phyloP scores from a whole-genome alignment of 2,888 invertebrate species.

The Polietes domitor region DNA sequence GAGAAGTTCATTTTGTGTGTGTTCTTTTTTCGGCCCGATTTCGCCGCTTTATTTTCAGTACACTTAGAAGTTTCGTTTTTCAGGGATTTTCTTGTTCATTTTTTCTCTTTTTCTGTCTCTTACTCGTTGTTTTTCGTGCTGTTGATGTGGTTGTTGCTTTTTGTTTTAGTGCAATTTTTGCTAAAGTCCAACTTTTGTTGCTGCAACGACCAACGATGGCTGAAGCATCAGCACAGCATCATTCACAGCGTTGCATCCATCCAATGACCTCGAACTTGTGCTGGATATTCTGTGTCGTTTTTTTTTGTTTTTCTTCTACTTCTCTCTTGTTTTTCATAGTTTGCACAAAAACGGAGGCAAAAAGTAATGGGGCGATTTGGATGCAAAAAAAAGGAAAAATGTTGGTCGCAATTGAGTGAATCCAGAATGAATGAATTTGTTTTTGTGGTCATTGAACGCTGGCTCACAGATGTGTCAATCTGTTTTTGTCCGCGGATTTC shows the following conservation, averaged over 20 bases:
- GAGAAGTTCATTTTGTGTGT: not conserved
- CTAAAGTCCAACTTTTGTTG: not conserved
- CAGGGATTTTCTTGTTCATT: too few relatives aligned
- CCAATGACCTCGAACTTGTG: constrained; percentile 77
- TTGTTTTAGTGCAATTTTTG: not conserved
- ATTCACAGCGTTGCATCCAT: constrained; percentile 58
- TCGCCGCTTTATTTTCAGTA: not conserved
- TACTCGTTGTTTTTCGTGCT: too few relatives aligned
- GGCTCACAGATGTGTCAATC: constrained; percentile 3
- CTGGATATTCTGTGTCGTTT: constrained; percentile 63
- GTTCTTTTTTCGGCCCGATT: not conserved
- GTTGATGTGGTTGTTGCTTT: not conserved
- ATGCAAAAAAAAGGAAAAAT: too few relatives aligned
- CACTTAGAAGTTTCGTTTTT: not conserved
- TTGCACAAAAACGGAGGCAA: not conserved
- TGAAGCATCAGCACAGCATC: not conserved
- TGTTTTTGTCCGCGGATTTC: too few relatives aligned
- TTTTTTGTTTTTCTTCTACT: not conserved
- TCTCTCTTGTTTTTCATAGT: not conserved
- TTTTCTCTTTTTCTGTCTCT: too few relatives aligned
- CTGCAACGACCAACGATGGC: not conserved
- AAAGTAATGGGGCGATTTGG: too few relatives aligned
- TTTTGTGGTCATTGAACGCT: constrained; percentile 7
- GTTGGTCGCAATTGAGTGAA: too few relatives aligned
- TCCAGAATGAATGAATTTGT: not conserved